Conservation (phyloP, 2,113 vertebrate genomes). For the Aegypius monachus region DNA sequence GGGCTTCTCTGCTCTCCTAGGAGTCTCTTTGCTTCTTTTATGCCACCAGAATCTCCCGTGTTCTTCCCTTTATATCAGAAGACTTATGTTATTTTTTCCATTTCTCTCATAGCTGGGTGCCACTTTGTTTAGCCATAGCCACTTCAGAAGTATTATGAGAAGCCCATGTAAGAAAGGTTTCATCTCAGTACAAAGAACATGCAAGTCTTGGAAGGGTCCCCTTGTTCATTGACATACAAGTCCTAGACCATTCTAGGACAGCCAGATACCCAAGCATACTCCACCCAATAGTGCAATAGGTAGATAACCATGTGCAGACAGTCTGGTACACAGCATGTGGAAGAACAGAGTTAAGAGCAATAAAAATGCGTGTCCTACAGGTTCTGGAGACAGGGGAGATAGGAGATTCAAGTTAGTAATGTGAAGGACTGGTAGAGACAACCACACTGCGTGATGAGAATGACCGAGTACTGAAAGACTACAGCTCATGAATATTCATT, state of each 20-base stretch:
- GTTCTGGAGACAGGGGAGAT: neutral
- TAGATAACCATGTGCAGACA: neutral
- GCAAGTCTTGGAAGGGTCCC: neutral
- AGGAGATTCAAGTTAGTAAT: neutral
- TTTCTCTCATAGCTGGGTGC: neutral
- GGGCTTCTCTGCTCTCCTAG: neutral
- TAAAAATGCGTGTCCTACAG: neutral
- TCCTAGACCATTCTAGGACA: neutral
- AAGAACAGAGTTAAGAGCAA: neutral
- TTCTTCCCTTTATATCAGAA: neutral
- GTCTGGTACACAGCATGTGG: accelerated
- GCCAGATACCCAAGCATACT: neutral
- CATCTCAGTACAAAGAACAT: accelerated
- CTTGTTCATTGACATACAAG: neutral
- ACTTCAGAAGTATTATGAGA: neutral
- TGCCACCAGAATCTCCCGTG: neutral
- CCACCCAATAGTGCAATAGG: neutral
- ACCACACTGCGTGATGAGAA: neutral
- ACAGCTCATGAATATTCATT: neutral
- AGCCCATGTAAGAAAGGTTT: neutral
- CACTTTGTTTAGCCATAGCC: neutral
- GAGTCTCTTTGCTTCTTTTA: neutral
- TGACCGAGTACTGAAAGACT: neutral
- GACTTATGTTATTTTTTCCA: neutral
- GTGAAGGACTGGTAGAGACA: neutral